These are phyloP conservation scores for Diarsia brunnea DNA, from an alignment of 2,888 invertebrate genomes.

Conservation along the genomic window DNA sequence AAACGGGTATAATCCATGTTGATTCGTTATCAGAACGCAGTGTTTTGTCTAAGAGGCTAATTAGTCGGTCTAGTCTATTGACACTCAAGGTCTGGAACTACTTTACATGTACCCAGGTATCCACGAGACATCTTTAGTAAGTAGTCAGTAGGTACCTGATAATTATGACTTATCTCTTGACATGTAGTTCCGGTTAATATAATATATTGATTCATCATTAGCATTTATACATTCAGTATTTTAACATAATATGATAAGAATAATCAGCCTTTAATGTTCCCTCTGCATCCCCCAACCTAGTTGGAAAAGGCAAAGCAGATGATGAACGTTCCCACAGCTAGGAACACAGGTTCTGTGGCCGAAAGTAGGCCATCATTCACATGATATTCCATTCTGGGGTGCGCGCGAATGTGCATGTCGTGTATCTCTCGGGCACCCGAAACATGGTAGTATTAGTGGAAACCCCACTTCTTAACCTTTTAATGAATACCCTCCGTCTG, in stretches of 20 bases:
- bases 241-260: background rate
- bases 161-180: slow-evolving; percentile 30
- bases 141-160: slow-evolving; percentile 6
- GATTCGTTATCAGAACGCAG: slow-evolving; percentile 34
- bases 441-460: too few species aligned
- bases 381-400: too few species aligned
- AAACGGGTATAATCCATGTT: slow-evolving; percentile 18
- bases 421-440: too few species aligned
- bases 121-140: slow-evolving; percentile 33
- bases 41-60: slow-evolving; percentile 47
- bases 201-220: slow-evolving; percentile 15
- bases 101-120: slow-evolving; percentile 7
- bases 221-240: background rate
- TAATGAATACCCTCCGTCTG: too few species aligned
- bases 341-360: background rate
- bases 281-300: background rate
- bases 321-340: background rate
- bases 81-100: slow-evolving; percentile 27
- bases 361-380: background rate
- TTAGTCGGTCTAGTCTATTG: slow-evolving; percentile 57
- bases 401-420: too few species aligned
- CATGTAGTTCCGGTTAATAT: slow-evolving; percentile 32
- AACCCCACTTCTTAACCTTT: too few species aligned
- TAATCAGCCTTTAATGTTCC: background rate
- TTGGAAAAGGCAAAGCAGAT: background rate